Evolutionary conservation across 2,797 vertebrate species (phyloP).

Genomic region (Danio kyathit): DNA sequence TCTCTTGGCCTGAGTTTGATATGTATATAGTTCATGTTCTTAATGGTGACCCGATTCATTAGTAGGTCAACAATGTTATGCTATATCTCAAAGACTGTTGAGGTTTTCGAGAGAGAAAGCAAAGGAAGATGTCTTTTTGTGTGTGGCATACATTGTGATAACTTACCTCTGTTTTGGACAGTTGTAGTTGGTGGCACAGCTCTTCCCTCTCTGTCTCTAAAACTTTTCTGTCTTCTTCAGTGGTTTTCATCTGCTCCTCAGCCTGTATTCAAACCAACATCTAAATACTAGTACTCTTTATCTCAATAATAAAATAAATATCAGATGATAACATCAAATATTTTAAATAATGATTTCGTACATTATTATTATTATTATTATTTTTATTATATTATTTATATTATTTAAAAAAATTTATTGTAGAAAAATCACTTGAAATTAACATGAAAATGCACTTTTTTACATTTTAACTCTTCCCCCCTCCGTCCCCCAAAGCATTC

Average conservation of each 20-base stretch:
- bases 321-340: not conserved
- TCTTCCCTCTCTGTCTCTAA: slow-evolving; percentile 86
- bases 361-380: too few relatives aligned
- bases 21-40: slow-evolving; percentile 18
- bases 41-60: slow-evolving; percentile 18
- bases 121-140: not conserved
- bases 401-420: too few relatives aligned
- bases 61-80: slow-evolving; percentile 2
- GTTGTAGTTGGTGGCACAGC: slow-evolving; percentile 82
- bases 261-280: slow-evolving; percentile 73
- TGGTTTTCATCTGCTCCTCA: slow-evolving; percentile 85
- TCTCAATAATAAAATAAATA: not conserved
- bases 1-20: slow-evolving; percentile 5
- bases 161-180: slow-evolving; percentile 85
- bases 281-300: not conserved
- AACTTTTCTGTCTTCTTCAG: slow-evolving; percentile 78
- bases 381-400: too few relatives aligned
- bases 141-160: not conserved
- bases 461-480: too few relatives aligned
- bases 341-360: not conserved
- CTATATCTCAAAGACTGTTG: not conserved
- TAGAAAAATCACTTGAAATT: too few relatives aligned
- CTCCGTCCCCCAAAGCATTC: too few relatives aligned
- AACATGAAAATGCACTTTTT: too few relatives aligned
- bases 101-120: slow-evolving; percentile 3